These are phyloP conservation scores for Drymodes brunneopygia DNA, from an alignment of 2,113 vertebrate species.

Conservation along the genomic window DNA sequence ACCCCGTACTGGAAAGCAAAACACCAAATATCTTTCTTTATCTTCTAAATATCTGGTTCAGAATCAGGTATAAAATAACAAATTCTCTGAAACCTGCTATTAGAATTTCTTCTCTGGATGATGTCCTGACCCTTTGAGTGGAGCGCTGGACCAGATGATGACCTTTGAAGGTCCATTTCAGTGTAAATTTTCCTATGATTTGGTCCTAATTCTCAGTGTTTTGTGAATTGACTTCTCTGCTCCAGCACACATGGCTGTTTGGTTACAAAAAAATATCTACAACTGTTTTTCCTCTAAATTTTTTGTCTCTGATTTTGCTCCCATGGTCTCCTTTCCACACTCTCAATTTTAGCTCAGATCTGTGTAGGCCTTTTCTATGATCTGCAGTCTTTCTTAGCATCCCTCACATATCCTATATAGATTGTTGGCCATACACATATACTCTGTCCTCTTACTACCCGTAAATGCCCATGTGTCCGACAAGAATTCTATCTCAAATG, in stretches of 20 bases:
- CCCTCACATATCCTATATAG: neutral
- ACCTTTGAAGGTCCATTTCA: neutral
- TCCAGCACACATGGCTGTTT: neutral
- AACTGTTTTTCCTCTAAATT: accelerated
- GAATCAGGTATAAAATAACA: neutral
- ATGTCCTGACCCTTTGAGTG: neutral
- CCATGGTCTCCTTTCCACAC: neutral
- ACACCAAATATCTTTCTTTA: neutral
- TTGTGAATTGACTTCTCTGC: neutral
- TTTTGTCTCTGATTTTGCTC: neutral
- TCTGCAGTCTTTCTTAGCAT: neutral
- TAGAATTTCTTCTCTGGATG: neutral
- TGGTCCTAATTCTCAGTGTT: neutral
- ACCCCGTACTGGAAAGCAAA: neutral
- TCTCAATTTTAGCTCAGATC: neutral
- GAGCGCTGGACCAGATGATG: neutral
- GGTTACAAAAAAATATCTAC: neutral
- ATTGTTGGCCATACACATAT: neutral
- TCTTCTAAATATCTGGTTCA: neutral
- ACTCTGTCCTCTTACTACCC: neutral
- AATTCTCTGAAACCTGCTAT: neutral
- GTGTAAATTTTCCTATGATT: neutral
- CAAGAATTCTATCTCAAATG: neutral
- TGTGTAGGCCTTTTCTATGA: neutral
- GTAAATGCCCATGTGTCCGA: neutral